Base-by-base conservation (phyloP, 2,113 vertebrate species). In the Columba livia region DNA sequence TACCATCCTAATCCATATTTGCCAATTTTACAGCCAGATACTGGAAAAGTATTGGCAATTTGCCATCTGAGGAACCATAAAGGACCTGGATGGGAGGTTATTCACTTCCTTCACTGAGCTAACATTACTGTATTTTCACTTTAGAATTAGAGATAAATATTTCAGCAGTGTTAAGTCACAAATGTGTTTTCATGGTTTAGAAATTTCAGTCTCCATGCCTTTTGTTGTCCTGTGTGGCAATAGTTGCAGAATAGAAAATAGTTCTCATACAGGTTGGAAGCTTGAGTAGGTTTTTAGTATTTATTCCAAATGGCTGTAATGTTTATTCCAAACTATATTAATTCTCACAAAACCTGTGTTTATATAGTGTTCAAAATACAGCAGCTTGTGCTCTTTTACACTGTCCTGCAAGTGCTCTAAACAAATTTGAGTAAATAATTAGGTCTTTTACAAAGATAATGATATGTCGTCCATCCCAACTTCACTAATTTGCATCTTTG, bases 1-100 rank as follows among this genome's bases (percentile, higher is more conserved):
- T 77, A 61, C 91, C 64, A 51, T 84, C 67, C 65, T 95, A 93
- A 94, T 93, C 67, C 73, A 14, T 86, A 78, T 85, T 92, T 90
- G 67, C 86, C 64, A 58, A 90, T 97, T 94, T 94, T 50, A 51
- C 75, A 79, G 79, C 28, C 72, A 47, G 38, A 42, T 69, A 53
- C 40, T 70, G 56, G 79, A 64, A n/a, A 82, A 58, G 84, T 64
- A 1, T 85, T 92, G 74, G 64, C 88, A 47, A 79, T 89, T 73
- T 96, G 74, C 67, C 54, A 83, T 91, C 28, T 38, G 54, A 70
- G 85, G 87, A 86, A 32, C 66, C 67, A 54, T 54, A 70, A 81
- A 92, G 77, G 67, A 80, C 32, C 36, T 57, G 69, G 28, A 50
- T 88, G 69, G 40, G 69, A 73, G 58, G 36, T 72, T 95, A 50